Base-by-base conservation (phyloP, 1,140 invertebrate species). In the Agrypnia vestita region DNA sequence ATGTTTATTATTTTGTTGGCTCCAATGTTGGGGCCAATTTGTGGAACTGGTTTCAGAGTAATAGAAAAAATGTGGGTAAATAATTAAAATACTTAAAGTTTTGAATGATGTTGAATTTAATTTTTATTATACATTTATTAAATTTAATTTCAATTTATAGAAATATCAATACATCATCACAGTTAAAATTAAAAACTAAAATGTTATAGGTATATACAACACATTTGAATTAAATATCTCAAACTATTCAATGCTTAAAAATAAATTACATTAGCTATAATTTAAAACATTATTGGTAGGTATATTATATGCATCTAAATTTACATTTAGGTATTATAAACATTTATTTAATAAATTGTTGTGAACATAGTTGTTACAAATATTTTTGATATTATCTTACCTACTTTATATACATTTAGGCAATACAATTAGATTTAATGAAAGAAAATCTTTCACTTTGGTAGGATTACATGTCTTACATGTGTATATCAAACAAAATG, bases 171-270 rank as follows among this genome's bases (percentile, higher is more conserved):
- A 82, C 81, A 82, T 82, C 81, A 83, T 83, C 82, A 83, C 82
- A 83, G 82, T 83, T 83, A 83, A 83, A 83, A 80, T 76, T 83
- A 83, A 83, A 35, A 78, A 80, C 82, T 83, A 83, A 71, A 17
- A 74, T 78, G 46, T 82, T 59, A 76, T 83, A 80, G 67, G 76
- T 83, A 83, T 83, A 47, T 83, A 80, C 79, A 83, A 53, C 71
- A 80, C 19, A 78, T 46, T 17, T 76, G 35, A 76, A 76, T 82
- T 76, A 82, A 82, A 79, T 79, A 79, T 82, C 61, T 76, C 74
- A 71, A 82, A 82, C 77, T 82, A 82, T 79, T 79, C 55, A 76
- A 80, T 83, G 61, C 77, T 82, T 82, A 82, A n/a, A 51, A 67
- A 80, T 83, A 77, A 80, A 80, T 59, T 62, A 79, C 76, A 35